Conservation (phyloP, 2,797 vertebrate species). For the Urophycis tenuis region DNA sequence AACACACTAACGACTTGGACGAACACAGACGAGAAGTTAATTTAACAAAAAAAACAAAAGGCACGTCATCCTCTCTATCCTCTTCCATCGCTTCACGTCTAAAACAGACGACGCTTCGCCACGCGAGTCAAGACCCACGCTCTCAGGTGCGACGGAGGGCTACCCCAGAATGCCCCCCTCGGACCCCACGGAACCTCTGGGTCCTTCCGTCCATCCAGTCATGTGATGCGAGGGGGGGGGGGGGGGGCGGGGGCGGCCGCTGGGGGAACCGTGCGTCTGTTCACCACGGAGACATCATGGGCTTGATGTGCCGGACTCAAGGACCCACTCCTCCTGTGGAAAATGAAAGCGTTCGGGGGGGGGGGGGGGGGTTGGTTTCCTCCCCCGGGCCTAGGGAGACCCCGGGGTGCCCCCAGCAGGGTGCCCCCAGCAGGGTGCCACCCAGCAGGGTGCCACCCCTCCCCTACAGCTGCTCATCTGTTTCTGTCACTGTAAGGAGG, state of each 20-base stretch:
- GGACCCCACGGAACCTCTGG: neutral
- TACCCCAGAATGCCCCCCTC: no score
- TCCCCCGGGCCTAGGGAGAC: slow-evolving; percentile 4
- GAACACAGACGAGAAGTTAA: no score
- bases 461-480: slow-evolving; percentile 22
- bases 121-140: no score
- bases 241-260: no score
- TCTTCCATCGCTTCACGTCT: no score
- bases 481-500: slow-evolving; percentile 33
- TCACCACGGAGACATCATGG: no score
- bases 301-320: slow-evolving; percentile 16
- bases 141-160: no score
- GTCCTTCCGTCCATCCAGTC: neutral
- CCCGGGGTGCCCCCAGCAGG: slow-evolving; percentile 12
- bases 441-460: slow-evolving; percentile 17
- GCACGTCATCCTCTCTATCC: neutral
- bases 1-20: no score
- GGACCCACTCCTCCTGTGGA: slow-evolving; percentile 25
- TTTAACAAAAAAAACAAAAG: neutral
- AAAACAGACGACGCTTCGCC: no score
- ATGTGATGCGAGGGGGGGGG: neutral
- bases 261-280: no score
- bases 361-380: slow-evolving; percentile 23
- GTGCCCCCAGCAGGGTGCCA: no score
- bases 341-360: slow-evolving; percentile 24